Base-by-base conservation (phyloP, 1,140 invertebrate species). In the Brachionus plicatilis region DNA sequence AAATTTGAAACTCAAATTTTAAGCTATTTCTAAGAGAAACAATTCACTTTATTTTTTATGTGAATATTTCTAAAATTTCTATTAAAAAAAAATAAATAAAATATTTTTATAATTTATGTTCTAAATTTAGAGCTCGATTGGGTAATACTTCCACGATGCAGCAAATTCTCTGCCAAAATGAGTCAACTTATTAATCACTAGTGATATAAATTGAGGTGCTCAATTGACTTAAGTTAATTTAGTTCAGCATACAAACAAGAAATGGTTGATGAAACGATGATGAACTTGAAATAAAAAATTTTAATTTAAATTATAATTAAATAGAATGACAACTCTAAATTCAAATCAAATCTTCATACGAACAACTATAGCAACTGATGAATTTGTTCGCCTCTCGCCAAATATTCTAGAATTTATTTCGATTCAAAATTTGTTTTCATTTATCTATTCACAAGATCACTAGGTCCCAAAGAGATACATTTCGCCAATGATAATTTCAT, bases 211-310 rank as follows among this genome's bases (percentile, higher is more conserved):
- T 60, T 60, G 9, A 33, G 66, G n/a, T 14, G 33, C 14, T n/a
- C 27, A 14, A 37, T 68, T 68, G 33, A 33, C 33, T 68, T 41
- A 68, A 68, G 66, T 68, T 68, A 68, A 68, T 68, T 68, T 68
- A 68, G 66, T 68, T 68, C 24, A 33, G 66, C 66, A 7, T 7
- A 14, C 3, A 37, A 37, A 37, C 6, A 37, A 7, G 5, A 37
- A 68, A 68, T 33, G 27, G 33, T 68, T 33, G 66, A 68, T 41
- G 33, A 27, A 33, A 66, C 27, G 60, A 68, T 68, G 66, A 68
- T 68, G 66, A 68, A 68, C 33, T 68, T 41, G 33, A 68, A 68
- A 68, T 33, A 68, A 37, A 37, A 37, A 68, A 68, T 68, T 68
- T 68, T 68, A 68, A 68, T 68, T 14, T 68, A 14, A 33, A 68